A percentile compares a stretch with the other conserved stretches of the same genome.
Evolutionary conservation across 2,888 invertebrate species (phyloP).

Genomic region (Drosophila robusta): DNA sequence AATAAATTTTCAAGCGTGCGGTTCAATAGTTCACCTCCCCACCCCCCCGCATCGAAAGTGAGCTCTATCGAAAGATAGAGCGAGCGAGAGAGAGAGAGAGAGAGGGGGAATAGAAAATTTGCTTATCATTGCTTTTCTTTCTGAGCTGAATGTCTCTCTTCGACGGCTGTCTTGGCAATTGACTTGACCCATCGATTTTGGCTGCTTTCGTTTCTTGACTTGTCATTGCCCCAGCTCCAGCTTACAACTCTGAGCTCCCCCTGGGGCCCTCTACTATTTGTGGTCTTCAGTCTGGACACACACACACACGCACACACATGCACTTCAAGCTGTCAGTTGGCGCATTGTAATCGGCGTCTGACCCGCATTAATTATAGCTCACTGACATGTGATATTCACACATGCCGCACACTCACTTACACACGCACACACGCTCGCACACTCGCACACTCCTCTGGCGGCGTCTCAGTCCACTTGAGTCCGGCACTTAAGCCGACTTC

Average conservation of each 20-base stretch:
- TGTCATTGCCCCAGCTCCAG: slow-evolving; percentile 64
- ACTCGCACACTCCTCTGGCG: neutral
- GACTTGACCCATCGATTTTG: slow-evolving; percentile 57
- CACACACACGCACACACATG: slow-evolving; percentile 47
- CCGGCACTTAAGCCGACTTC: slow-evolving; percentile 70
- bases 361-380: slow-evolving; percentile 81
- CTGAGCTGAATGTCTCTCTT: slow-evolving; percentile 26
- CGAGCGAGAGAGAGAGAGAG: neutral
- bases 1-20: slow-evolving; percentile 64
- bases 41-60: slow-evolving; percentile 55
- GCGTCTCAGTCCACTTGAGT: slow-evolving; percentile 48
- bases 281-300: slow-evolving; percentile 32
- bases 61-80: slow-evolving; percentile 6
- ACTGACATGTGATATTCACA: slow-evolving; percentile 80
- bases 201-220: slow-evolving; percentile 60
- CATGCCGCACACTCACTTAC: slow-evolving; percentile 54
- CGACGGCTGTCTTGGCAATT: slow-evolving; percentile 51
- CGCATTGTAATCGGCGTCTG: slow-evolving; percentile 81
- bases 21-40: slow-evolving; percentile 52
- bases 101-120: slow-evolving; percentile 39
- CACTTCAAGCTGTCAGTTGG: slow-evolving; percentile 78
- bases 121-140: slow-evolving; percentile 74
- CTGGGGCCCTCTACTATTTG: slow-evolving; percentile 6
- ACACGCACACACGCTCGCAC: slow-evolving; percentile 2
- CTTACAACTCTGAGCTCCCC: neutral